Base-by-base conservation (phyloP, 2,888 invertebrate species). In the Tipula confusa region DNA sequence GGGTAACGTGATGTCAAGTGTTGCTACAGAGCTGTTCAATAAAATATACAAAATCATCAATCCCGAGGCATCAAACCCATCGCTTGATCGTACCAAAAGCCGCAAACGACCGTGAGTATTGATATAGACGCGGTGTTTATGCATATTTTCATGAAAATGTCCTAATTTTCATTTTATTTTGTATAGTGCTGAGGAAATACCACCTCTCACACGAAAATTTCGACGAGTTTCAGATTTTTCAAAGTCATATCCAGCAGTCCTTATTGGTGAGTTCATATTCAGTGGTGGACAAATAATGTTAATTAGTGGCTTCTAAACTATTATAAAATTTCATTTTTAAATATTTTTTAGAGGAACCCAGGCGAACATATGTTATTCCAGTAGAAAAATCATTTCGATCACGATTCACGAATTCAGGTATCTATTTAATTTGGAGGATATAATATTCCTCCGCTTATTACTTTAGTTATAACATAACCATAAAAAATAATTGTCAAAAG, bases 1-100 rank as follows among this genome's bases (percentile, higher is more conserved):
- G 82, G 82, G 82, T 82, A 82, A 33, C 82, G 82, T 28, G 33
- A 82, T 82, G 82, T 82, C 82, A 36, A 80, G 31, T 80, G 31
- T 80, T 80, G 82, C 36, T 18, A 13, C 38, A 18, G 82, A 82
- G 2, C 24, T 82, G 38, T 24, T 36, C 2, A 82, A 33, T 82
- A 36, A 36, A 43, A 82, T 82, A 38, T 36, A 24, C n/a, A 82
- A 36, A 82, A 28, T 82, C 33, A 36, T 82, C 64, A 18, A 24
- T 29, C 29, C 29, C 29, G 80, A 36, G 11, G n/a, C 82, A 13
- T 82, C 33, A 7, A 82, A 82, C 43, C n/a, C 31, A 3, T 33
- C 82, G 31, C 15, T 31, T 29, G 80, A 80, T 29, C 29, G 80
- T 9, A 64, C 11, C 9, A 80, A 80, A 82, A 43, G 82, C 36